Base-by-base conservation (phyloP, 1,140 invertebrate species). In the Scaptomyza graminum region DNA sequence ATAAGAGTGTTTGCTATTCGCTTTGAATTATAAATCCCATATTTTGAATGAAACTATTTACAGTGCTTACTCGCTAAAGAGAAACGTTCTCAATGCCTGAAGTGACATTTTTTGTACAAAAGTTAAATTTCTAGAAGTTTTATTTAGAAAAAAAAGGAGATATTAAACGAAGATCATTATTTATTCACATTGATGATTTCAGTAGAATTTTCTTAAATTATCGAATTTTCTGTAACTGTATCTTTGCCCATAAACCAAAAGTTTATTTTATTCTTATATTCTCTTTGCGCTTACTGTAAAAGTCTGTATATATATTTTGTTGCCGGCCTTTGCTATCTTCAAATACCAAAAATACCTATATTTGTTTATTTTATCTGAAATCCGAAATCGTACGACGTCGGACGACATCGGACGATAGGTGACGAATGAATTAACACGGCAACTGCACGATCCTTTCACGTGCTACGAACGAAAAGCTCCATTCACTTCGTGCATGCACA, bases 391-490 rank as follows among this genome's bases (percentile, higher is more conserved):
- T n/a, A n/a, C 9, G 37, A 39, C 37, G 5, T 43, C 9, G 13
- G n/a, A 31, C 31, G 31, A 39, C 12, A 8, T 37, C 9, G 12
- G n/a, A 34, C n/a, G 15, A 34, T 34, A 22, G 28, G 31, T 37
- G 34, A 31, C 34, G 47, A 74, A 65, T 12, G 37, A 3, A 12
- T 41, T 12, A 63, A 37, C 61, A 68, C 65, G 57, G 54, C 9
- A 54, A n/a, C 61, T 78, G 59, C 82, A 85, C 82, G 81, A 54
- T 43, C 31, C 43, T 59, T 79, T 74, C 82, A 87, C 82, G 82
- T 84, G 64, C 50, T 47, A 34, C 31, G 22, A 31, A 60, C 16
- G 61, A 54, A 67, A 70, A 62, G 52, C 50, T 71, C 81, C 81
- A 81, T 54, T 51, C 82, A 22, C 15, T 47, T 8, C 34, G 39